Evolutionary conservation across 1,140 invertebrate species (phyloP).

Genomic region (Oncopodura yosiiana): DNA sequence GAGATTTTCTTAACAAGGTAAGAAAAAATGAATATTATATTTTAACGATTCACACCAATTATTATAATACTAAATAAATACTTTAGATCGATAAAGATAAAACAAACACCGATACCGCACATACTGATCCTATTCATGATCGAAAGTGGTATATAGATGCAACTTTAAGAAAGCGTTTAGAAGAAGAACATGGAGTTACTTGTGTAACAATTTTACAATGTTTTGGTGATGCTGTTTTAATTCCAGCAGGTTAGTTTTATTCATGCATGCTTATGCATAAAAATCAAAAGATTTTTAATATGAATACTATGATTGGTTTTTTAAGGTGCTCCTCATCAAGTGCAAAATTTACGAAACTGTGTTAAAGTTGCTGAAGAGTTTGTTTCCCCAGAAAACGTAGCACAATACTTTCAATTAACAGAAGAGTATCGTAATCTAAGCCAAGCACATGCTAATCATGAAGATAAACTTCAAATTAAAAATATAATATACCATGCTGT

Average conservation of each 20-base stretch:
- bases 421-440: conserved; percentile 93
- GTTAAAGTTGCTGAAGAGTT: conserved; percentile 98
- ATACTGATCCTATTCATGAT: conserved; percentile 95
- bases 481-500: conserved; percentile 97
- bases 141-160: conserved; percentile 92
- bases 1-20: conserved; percentile 79
- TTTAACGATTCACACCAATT: no score
- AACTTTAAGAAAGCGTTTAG: conserved; percentile 69
- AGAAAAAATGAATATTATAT: background rate
- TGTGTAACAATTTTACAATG: conserved; percentile 94
- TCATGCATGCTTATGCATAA: no score
- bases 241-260: conserved; percentile 85
- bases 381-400: conserved; percentile 93
- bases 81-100: conserved; percentile 70
- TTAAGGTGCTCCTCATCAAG: conserved; percentile 96
- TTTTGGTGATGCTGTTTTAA: conserved; percentile 91
- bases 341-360: conserved; percentile 91
- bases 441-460: conserved; percentile 91
- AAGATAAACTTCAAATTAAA: conserved; percentile 96
- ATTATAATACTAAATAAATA: no score
- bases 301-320: no score
- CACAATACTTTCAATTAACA: conserved; percentile 90
- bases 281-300: no score
- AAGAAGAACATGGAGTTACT: conserved; percentile 77
- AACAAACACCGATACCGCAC: no score